These are phyloP conservation scores for Acleris emargana DNA, from an alignment of 2,888 invertebrate species.

Conservation along the genomic window DNA sequence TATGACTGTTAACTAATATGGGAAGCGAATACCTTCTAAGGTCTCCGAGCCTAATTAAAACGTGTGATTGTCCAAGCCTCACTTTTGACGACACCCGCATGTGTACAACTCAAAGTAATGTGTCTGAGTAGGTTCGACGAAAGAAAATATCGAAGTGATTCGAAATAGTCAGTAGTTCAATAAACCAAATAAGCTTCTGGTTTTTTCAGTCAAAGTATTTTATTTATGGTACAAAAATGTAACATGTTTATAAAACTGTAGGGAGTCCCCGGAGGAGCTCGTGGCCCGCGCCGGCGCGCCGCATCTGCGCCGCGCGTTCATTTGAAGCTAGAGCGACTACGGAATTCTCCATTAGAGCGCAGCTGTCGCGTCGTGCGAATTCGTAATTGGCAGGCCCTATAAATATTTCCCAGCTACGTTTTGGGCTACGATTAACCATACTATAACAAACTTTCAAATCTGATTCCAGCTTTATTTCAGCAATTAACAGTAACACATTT, in stretches of 20 bases:
- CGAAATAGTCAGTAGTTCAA: too few species aligned
- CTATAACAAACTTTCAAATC: slow-evolving; percentile 34
- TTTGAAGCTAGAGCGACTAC: slow-evolving; percentile 77
- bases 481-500: slow-evolving; percentile 4
- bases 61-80: too few species aligned
- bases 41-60: too few species aligned
- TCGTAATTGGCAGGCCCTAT: slow-evolving; percentile 67
- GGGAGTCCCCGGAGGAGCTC: slow-evolving; percentile 33
- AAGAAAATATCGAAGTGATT: too few species aligned
- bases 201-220: too few species aligned
- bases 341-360: slow-evolving; percentile 73
- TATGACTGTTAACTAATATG: too few species aligned
- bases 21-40: too few species aligned
- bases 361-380: slow-evolving; percentile 71
- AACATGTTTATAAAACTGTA: not conserved
- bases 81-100: too few species aligned
- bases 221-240: not conserved
- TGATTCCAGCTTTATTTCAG: slow-evolving; percentile 18
- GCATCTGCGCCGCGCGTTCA: slow-evolving; percentile 74
- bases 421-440: slow-evolving; percentile 42
- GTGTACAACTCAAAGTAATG: too few species aligned
- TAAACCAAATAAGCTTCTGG: too few species aligned
- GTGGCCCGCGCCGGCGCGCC: slow-evolving; percentile 45
- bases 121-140: too few species aligned
- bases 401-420: slow-evolving; percentile 59